phyloP scores from a whole-genome alignment of 1,140 invertebrate genomes.

The Papilio machaon region DNA sequence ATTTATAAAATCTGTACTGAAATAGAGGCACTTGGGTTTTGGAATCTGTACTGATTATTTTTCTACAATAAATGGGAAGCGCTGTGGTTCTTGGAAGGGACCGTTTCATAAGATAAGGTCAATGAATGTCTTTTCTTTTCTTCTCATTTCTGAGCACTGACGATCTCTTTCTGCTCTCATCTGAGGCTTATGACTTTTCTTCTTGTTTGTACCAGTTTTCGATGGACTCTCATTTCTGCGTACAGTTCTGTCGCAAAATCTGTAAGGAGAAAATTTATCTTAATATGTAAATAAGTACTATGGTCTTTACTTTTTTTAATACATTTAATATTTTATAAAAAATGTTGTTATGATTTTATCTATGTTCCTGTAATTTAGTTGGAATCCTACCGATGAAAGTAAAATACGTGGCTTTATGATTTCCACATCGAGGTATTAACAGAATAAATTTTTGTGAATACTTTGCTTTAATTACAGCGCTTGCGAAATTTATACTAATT shows the following conservation, averaged over 20 bases:
- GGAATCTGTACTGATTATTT: slow-evolving; percentile 27
- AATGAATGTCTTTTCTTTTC: slow-evolving; percentile 39
- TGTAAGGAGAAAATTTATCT: slow-evolving; percentile 10
- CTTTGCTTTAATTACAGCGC: neutral
- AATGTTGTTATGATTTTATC: neutral
- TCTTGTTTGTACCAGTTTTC: slow-evolving; percentile 9
- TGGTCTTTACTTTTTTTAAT: neutral
- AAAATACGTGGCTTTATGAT: neutral
- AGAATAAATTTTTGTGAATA: neutral
- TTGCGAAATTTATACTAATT: neutral
- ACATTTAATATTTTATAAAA: neutral
- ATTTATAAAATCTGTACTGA: slow-evolving; percentile 32
- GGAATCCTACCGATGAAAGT: neutral
- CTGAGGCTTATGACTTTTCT: slow-evolving; percentile 16
- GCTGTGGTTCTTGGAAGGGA: slow-evolving; percentile 39
- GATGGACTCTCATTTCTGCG: slow-evolving; percentile 26
- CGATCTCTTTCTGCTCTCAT: slow-evolving; percentile 44
- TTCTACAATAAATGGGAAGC: slow-evolving; percentile 39
- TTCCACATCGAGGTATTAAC: neutral
- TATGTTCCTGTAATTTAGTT: neutral
- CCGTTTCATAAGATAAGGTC: slow-evolving; percentile 43
- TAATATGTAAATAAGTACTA: neutral
- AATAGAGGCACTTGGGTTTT: slow-evolving; percentile 42
- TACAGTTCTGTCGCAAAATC: slow-evolving; percentile 11
- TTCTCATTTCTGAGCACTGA: slow-evolving; percentile 52